Base-by-base conservation (phyloP, 2,797 vertebrate genomes). In the Acipenser transmontanus region DNA sequence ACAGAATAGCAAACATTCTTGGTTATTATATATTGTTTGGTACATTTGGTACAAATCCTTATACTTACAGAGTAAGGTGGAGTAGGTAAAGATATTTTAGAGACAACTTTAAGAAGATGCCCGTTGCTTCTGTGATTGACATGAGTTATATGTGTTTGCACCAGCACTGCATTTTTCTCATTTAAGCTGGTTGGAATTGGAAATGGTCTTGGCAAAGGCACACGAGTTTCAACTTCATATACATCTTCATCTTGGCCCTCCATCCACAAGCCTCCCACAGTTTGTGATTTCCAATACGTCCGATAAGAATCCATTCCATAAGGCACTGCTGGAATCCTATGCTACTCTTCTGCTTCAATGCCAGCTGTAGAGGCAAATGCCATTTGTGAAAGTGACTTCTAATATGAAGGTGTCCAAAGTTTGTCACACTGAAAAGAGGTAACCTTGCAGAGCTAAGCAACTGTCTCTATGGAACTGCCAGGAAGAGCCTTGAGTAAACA, bases 41-140 rank as follows among this genome's bases (percentile, higher is more conserved):
- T 34, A 17, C 17, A 17, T 17, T 17, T 17, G 17, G 17, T 17
- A 17, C 17, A 17, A 34, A 34, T 34, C 34, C 34, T 34, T 34
- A 34, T 90, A 97, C 95, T 98, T 93, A 99, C 97, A 78, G 94
- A 94, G 66, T 98, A 99, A 6, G 97, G 97, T 70, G 97, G 97
- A 49, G 93, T 93, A 77, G 97, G 97, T 63, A 99, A 82, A 48
- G 95, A 98, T 77, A 99, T 96, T 91, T 89, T 96, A 74, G 97
- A 98, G 72, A 98, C 80, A 75, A 99, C 93, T 78, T 94, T 96
- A 80, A 98, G 89, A 73, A 92, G 81, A 72, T 97, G 96, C 11
- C 94, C 92, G 5, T 89, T 91, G 72, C 76, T 87, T 76, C 88
- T 88, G 77, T 94, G 90, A 69, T 84, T 92, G 81, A 94, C 79